A percentile compares a stretch with the other conserved stretches of the same genome.
phyloP scores from a whole-genome alignment of 2,888 invertebrate species.

The Ochropleura leucogaster region DNA sequence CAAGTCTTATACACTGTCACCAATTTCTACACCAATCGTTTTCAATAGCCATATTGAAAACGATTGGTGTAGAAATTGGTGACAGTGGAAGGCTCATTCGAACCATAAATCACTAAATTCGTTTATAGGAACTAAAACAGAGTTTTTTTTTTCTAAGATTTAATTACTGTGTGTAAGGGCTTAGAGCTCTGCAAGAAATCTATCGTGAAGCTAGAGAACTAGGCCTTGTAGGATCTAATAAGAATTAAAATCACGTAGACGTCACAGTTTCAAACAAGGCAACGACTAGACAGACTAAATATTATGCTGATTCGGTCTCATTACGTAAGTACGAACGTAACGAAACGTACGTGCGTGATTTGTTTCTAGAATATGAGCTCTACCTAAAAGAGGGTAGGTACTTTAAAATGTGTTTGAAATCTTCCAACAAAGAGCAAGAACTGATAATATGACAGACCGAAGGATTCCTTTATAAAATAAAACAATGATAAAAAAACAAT shows the following conservation, averaged over 20 bases:
- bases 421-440: background rate
- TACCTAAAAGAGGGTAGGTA: background rate
- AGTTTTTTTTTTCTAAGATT: background rate
- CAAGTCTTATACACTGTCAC: no score
- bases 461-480: no score
- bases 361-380: slow-evolving; percentile 40
- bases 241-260: slow-evolving; percentile 53
- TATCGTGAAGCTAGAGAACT: background rate
- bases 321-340: slow-evolving; percentile 40
- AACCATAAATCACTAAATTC: background rate
- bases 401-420: slow-evolving; percentile 12
- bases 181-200: background rate
- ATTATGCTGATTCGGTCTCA: slow-evolving; percentile 54
- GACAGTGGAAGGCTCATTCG: background rate
- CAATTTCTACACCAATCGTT: no score
- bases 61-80: fast-evolving
- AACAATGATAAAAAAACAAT: no score
- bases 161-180: background rate
- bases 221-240: slow-evolving; percentile 26
- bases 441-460: background rate
- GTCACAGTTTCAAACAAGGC: slow-evolving; percentile 35
- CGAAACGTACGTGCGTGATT: slow-evolving; percentile 32
- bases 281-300: slow-evolving; percentile 52
- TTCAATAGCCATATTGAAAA: no score
- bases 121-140: no score